Conservation (phyloP, 2,113 vertebrate species). For the Megaptera novaeangliae region DNA sequence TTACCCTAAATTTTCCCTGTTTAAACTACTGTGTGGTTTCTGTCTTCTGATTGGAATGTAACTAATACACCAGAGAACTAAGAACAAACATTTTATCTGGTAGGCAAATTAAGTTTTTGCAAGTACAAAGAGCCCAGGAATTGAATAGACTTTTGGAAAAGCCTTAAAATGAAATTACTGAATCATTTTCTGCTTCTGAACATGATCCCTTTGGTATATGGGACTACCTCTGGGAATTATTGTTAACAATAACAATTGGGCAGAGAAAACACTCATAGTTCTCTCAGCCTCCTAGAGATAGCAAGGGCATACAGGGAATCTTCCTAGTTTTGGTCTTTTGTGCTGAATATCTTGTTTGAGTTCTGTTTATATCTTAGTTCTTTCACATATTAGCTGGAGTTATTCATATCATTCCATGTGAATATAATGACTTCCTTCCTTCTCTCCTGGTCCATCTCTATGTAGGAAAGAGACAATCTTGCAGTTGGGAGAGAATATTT, state of each 20-base stretch:
- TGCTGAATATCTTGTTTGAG: background rate
- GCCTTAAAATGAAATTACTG: conserved; percentile 57
- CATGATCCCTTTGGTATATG: conserved; percentile 16
- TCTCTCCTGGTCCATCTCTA: background rate
- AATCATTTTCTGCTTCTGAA: conserved; percentile 52
- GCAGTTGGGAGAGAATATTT: background rate
- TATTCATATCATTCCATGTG: background rate
- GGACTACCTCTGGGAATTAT: conserved; percentile 34
- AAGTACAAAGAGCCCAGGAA: background rate
- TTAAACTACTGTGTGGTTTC: background rate
- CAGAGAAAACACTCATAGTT: background rate
- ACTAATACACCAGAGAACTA: background rate
- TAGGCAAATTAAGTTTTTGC: conserved; percentile 43
- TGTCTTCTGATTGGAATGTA: background rate
- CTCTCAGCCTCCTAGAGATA: background rate
- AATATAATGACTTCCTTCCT: background rate
- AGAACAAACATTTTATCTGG: conserved; percentile 34
- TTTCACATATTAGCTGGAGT: background rate
- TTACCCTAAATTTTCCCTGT: background rate
- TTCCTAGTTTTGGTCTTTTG: background rate
- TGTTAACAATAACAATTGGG: background rate
- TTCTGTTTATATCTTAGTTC: background rate
- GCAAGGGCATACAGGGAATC: background rate
- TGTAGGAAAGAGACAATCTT: background rate
- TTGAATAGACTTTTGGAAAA: conserved; percentile 10